These are phyloP conservation scores for Dasyprocta punctata DNA, from an alignment of 2,113 vertebrate species.

Conservation along the genomic window DNA sequence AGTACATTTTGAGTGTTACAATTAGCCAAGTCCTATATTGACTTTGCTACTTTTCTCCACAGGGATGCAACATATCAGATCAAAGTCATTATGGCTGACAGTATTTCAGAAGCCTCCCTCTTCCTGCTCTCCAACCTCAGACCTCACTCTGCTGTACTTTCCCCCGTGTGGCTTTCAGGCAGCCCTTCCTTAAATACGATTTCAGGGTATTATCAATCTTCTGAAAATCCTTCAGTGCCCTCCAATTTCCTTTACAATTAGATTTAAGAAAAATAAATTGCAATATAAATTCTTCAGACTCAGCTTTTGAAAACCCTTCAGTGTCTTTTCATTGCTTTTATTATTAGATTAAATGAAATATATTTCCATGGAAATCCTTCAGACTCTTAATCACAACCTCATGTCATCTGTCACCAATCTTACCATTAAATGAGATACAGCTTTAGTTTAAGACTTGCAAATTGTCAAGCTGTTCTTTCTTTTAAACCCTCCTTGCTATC, in stretches of 20 bases:
- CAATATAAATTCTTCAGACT: background rate
- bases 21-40: background rate
- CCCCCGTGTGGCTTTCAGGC: background rate
- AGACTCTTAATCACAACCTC: background rate
- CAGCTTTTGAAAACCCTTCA: background rate
- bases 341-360: background rate
- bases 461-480: background rate
- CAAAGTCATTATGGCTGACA: background rate
- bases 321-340: background rate
- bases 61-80: background rate
- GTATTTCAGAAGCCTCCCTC: background rate
- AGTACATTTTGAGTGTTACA: background rate
- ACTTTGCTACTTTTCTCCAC: background rate
- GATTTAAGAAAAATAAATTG: background rate
- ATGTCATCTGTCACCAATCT: background rate
- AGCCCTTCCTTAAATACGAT: background rate
- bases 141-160: background rate
- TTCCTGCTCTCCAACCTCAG: background rate
- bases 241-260: background rate
- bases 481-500: background rate
- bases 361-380: background rate
- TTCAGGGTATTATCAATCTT: background rate
- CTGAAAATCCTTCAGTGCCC: background rate
- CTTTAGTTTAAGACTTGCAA: background rate
- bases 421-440: background rate